These are phyloP conservation scores for Amblyjoppa proteus DNA, from an alignment of 2,888 invertebrate genomes.

Conservation along the genomic window DNA sequence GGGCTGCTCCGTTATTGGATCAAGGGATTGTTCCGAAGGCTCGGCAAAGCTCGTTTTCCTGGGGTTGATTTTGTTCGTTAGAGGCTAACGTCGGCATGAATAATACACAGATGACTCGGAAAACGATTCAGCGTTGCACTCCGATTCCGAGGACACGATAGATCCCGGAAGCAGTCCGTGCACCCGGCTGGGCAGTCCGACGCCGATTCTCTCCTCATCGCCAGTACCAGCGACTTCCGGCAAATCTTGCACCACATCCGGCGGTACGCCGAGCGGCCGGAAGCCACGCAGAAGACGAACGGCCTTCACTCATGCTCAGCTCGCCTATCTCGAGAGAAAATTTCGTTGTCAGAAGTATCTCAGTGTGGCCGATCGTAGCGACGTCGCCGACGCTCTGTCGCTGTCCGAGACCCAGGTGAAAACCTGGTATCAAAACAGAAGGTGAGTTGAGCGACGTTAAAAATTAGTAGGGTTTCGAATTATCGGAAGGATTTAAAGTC, in stretches of 20 bases:
- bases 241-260: constrained; percentile 77
- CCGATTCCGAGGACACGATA: constrained; percentile 84
- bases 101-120: constrained; percentile 81
- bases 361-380: constrained; percentile 96
- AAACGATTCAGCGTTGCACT: constrained; percentile 83
- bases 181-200: constrained; percentile 79
- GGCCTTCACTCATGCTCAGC: constrained; percentile 97
- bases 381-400: constrained; percentile 95
- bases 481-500: background rate
- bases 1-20: constrained; percentile 46
- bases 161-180: constrained; percentile 84
- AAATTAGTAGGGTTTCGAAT: background rate
- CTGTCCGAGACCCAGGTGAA: constrained; percentile 97
- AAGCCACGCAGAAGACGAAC: constrained; percentile 94
- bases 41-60: constrained; percentile 10
- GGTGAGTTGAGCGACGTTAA: constrained; percentile 86
- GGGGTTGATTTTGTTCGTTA: background rate
- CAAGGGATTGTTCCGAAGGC: constrained; percentile 23
- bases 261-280: constrained; percentile 87
- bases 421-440: constrained; percentile 97
- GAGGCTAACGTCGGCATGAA: constrained; percentile 36
- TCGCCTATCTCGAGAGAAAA: constrained; percentile 96
- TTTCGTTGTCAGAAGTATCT: constrained; percentile 97
- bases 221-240: constrained; percentile 76
- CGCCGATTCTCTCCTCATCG: constrained; percentile 79